Evolutionary conservation across 2,888 invertebrate species (phyloP), one percentile per base, ranked within the genome.

Genomic region (Trypoxylon attenuatum): DNA sequence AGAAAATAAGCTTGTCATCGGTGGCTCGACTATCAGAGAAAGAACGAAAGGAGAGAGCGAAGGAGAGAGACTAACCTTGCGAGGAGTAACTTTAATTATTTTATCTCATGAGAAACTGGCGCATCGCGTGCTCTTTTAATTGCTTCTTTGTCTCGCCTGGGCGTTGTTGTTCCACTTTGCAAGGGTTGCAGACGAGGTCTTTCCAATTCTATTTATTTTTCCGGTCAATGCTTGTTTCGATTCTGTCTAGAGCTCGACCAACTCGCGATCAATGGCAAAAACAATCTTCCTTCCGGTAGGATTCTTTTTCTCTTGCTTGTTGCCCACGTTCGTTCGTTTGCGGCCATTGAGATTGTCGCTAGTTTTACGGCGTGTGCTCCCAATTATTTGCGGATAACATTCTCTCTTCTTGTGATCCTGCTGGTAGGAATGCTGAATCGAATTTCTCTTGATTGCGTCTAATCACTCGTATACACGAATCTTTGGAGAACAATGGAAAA

Each of bases 191-290:
- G 10, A 33, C 33, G 33, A 33, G n/a, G 22, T 49, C 27, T 15
- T 22, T 21, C 42, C 57, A 51, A 39, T 69, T 65, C 70, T 65
- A 70, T 69, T 69, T 70, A 69, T 69, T 70, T 65, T 65, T 59
- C 52, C 23, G 47, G 54, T 8, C 46, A 42, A 52, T 57, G 47
- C 52, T 29, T 33, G 49, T 15, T 43, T 58, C 69, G 57, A n/a
- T 33, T 56, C 69, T 58, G 63, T 33, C 58, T 45, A 63, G 58
- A 69, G 63, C 75, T 59, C 23, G 47, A 42, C 45, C 58, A 52
- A 65, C 61, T 43, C 57, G 61, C 54, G 70, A 63, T 71, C 53
- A 63, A 68, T 50, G 51, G 43, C 54, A 27, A 33, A 46, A 51
- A 60, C 65, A 64, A 61, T 73, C 70, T 72, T 64, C 61, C 55